Conservation (phyloP, 1,140 invertebrate genomes). For the Pemphigus obesinymphae region DNA sequence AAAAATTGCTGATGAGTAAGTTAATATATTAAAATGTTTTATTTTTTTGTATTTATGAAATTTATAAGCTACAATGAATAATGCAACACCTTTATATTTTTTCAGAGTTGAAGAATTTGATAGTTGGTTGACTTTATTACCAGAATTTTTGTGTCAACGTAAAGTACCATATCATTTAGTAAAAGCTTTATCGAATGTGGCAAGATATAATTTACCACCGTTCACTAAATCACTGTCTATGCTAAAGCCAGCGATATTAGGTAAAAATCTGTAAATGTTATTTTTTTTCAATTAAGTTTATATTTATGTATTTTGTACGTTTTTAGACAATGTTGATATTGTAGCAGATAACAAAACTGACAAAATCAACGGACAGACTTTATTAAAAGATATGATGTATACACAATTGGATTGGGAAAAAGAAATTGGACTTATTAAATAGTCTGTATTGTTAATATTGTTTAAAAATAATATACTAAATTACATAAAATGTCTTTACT, state of each 20-base stretch:
- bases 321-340: slow-evolving; percentile 30
- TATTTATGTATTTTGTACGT: neutral
- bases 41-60: no score
- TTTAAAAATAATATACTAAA: neutral
- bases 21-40: no score
- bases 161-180: slow-evolving; percentile 23
- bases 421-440: slow-evolving; percentile 14
- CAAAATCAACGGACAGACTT: neutral
- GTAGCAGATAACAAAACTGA: slow-evolving; percentile 20
- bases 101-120: slow-evolving; percentile 24
- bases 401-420: slow-evolving; percentile 28
- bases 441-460: neutral
- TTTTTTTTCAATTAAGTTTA: neutral
- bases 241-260: slow-evolving; percentile 1
- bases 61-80: neutral
- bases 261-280: neutral
- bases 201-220: slow-evolving; percentile 25
- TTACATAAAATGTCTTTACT: no score
- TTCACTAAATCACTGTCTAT: neutral
- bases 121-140: slow-evolving; percentile 23
- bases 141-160: slow-evolving; percentile 28
- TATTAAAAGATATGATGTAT: slow-evolving; percentile 34
- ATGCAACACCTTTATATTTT: neutral
- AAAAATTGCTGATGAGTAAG: slow-evolving; percentile 11
- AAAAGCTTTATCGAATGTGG: slow-evolving; percentile 2